Conservation (phyloP, 2,888 invertebrate species). For the Prosopocoilus inquinatus region DNA sequence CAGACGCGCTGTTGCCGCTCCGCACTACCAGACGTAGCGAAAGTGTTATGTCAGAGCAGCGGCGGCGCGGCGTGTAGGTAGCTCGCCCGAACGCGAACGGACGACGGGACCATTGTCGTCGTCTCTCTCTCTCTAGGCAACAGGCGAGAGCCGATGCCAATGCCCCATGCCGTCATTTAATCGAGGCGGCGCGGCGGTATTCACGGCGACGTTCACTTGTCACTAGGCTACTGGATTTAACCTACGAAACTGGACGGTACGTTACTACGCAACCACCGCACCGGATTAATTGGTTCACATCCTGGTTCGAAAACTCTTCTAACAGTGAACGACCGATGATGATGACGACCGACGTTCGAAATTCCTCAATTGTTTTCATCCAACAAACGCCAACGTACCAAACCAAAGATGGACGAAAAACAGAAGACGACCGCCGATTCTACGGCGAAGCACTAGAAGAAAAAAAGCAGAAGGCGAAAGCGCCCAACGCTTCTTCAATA, state of each 20-base stretch:
- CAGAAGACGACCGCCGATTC: no score
- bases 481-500: no score
- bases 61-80: not conserved
- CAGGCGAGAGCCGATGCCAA: not conserved
- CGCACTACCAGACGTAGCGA: not conserved
- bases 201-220: no score
- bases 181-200: not conserved
- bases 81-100: not conserved
- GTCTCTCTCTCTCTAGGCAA: not conserved
- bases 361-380: no score
- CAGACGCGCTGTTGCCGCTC: slow-evolving; percentile 29
- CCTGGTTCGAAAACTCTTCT: not conserved
- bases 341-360: no score
- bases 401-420: no score
- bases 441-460: no score
- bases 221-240: no score
- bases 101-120: not conserved
- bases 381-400: no score
- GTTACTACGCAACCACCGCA: not conserved
- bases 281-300: not conserved
- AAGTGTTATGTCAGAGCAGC: slow-evolving; percentile 10
- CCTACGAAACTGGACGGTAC: no score
- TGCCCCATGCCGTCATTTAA: not conserved
- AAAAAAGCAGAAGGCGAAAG: no score
- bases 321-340: not conserved